phyloP scores from a whole-genome alignment of 1,140 invertebrate species.

The Schlechtendalia chinensis region DNA sequence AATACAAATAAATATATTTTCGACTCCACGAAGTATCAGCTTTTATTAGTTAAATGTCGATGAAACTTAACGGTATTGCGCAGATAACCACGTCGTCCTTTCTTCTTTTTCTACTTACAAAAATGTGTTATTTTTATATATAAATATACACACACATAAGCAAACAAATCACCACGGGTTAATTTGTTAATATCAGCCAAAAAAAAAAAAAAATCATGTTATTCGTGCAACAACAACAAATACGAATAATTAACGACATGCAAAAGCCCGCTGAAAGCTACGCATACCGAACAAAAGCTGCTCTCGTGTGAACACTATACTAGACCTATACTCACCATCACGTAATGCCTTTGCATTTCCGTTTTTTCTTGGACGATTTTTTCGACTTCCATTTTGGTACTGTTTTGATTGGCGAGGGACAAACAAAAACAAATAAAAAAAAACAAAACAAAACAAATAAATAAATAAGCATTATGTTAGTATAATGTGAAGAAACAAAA shows the following conservation, averaged over 20 bases:
- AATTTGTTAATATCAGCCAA: background rate
- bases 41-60: background rate
- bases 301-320: conserved; percentile 12
- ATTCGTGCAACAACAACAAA: conserved; percentile 56
- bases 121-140: too few species aligned
- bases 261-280: conserved; percentile 33
- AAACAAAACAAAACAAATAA: too few species aligned
- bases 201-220: background rate
- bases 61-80: background rate
- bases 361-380: conserved; percentile 97
- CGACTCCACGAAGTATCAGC: background rate
- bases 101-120: background rate
- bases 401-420: conserved; percentile 55
- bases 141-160: background rate
- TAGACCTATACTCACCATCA: conserved; percentile 78
- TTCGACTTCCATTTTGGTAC: conserved; percentile 88
- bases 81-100: background rate
- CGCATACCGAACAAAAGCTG: background rate
- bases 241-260: background rate
- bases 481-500: conserved; percentile 51
- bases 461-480: conserved; percentile 49
- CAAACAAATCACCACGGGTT: background rate
- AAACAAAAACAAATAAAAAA: conserved; percentile 52
- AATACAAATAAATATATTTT: background rate
- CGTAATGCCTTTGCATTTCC: conserved; percentile 97